Evolutionary conservation across 2,113 vertebrate genomes (phyloP), one percentile per base, ranked within the genome.

Genomic region (Montifringilla adamsi): DNA sequence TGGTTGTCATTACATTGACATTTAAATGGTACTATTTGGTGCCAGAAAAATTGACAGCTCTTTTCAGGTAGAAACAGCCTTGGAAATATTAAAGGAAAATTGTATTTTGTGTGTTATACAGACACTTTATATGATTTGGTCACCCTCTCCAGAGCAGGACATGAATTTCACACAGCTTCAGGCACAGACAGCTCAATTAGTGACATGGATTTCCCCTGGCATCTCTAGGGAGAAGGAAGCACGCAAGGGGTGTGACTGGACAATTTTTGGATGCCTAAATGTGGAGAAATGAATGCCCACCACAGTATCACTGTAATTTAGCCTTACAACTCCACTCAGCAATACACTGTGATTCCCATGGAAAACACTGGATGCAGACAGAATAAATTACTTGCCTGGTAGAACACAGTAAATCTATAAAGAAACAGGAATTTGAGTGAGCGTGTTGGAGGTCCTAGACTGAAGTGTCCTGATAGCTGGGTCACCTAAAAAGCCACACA

Each of bases 241-340:
- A 4, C 5, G 50, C 1, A 0, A 39, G 49, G 41, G 15, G 16
- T 72, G 58, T 43, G 35, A 60, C 2, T n/a, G 52, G 60, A 50
- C 35, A 46, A 9, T 26, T 67, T 44, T 26, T 8, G 3, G 47
- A 18, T 69, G 28, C 15, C 46, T 84, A 24, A 77, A 41, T 15
- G 12, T 31, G 50, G 23, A 8, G 8, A 68, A 58, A 5, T 19
- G 11, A 43, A 64, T 64, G 15, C 24, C 16, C 53, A 68, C 17
- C 8, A 15, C 12, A 26, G 8, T 0, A 11, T 33, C 7, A 33
- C 44, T 68, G 9, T 18, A n/a, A 50, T 55, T 74, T 22, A 59
- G 27, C 63, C 49, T 80, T 39, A 76, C 9, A 33, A 4, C 33
- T 72, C 33, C 44, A 17, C 49, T 41, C 49, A 64, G 55, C n/a